phyloP scores from a whole-genome alignment of 2,113 vertebrate genomes.

The Ciconia boyciana region DNA sequence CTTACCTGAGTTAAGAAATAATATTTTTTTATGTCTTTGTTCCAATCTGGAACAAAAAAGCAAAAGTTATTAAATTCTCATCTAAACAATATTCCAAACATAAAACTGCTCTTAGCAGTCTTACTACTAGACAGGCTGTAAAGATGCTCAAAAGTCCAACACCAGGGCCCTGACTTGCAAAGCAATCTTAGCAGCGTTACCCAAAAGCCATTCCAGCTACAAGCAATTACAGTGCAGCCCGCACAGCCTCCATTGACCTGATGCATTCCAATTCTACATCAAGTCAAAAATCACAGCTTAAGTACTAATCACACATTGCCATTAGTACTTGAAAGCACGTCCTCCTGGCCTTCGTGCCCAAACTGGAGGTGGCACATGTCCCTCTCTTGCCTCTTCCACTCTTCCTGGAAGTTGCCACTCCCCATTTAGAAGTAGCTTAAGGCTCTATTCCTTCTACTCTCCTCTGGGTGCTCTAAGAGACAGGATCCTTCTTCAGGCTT shows the following conservation, averaged over 20 bases:
- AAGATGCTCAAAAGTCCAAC: neutral
- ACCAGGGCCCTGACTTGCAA: neutral
- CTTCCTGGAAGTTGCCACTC: neutral
- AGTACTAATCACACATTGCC: neutral
- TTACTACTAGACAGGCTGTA: neutral
- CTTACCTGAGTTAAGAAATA: neutral
- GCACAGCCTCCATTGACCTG: neutral
- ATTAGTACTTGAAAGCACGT: neutral
- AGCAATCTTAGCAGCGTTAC: neutral
- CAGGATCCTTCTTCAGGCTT: neutral
- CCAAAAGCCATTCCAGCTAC: neutral
- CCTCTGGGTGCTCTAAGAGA: neutral
- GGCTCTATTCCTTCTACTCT: neutral
- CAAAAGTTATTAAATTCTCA: neutral
- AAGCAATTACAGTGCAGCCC: fast-evolving
- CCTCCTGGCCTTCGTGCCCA: neutral
- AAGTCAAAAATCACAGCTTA: neutral
- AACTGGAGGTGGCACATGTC: neutral
- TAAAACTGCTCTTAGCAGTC: neutral
- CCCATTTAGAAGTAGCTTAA: neutral
- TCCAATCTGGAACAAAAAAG: neutral
- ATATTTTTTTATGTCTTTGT: neutral
- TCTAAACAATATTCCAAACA: neutral
- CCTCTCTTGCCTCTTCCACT: neutral
- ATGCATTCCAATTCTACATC: neutral